Conservation (phyloP, 2,888 invertebrate genomes). For the Harmothoe impar region DNA sequence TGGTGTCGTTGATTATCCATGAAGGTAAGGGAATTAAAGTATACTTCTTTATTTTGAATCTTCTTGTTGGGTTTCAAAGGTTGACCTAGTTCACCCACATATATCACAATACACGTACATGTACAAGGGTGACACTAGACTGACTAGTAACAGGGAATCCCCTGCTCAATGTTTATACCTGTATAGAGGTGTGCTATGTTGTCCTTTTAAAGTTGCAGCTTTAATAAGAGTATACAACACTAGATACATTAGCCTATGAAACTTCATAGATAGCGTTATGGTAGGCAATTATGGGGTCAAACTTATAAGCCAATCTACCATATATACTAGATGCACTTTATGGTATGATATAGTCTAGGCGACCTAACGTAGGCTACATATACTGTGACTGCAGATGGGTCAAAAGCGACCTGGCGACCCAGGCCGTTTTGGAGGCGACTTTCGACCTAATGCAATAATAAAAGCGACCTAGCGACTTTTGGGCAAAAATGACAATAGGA, state of each 20-base stretch:
- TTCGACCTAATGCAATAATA: no score
- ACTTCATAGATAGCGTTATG: not conserved
- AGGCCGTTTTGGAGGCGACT: no score
- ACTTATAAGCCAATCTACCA: no score
- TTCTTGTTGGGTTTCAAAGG: not conserved
- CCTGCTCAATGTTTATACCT: not conserved
- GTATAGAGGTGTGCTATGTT: no score
- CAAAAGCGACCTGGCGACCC: no score
- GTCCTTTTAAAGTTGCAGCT: not conserved
- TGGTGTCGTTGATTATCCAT: not conserved
- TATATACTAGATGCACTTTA: no score
- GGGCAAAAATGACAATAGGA: no score
- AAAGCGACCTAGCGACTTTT: no score
- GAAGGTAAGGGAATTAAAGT: conserved; percentile 6
- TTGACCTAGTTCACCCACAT: not conserved
- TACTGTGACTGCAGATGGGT: no score
- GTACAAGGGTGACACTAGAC: not conserved
- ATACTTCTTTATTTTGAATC: not conserved
- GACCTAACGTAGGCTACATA: no score
- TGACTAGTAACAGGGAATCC: not conserved
- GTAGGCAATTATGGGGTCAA: no score
- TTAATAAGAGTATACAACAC: not conserved
- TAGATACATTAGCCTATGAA: not conserved
- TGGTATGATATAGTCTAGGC: no score
- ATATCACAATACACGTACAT: not conserved